A percentile compares a stretch with the other conserved stretches of the same genome.
These are phyloP conservation scores for Acrossocheilus wenchowensis DNA, from an alignment of 2,797 vertebrate species.

Conservation along the genomic window DNA sequence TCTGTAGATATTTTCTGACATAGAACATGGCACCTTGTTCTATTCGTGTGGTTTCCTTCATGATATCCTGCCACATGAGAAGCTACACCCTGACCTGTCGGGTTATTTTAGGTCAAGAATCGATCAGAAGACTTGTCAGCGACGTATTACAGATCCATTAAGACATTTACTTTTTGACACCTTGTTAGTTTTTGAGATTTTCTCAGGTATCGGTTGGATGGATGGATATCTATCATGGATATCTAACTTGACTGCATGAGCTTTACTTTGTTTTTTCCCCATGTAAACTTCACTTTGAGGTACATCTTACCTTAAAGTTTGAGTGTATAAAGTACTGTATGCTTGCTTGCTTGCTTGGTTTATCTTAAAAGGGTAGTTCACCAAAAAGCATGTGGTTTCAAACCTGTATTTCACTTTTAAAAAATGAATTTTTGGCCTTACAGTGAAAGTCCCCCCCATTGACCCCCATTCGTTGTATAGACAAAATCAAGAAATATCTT, in stretches of 20 bases:
- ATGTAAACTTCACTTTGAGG: neutral
- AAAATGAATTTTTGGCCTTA: neutral
- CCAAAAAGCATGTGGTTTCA: neutral
- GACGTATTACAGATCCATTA: neutral
- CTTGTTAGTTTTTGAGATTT: neutral
- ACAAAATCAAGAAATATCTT: neutral
- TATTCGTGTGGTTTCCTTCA: conserved; percentile 19
- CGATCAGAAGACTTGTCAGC: neutral
- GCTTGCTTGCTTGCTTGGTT: neutral
- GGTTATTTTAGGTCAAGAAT: conserved; percentile 13
- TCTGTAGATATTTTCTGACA: neutral
- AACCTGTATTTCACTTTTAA: neutral
- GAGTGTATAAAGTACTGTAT: neutral
- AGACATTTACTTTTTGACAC: neutral
- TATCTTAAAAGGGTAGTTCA: neutral
- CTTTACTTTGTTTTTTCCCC: neutral
- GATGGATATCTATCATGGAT: neutral
- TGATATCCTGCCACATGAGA: conserved; percentile 21
- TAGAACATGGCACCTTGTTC: neutral
- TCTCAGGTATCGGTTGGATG: neutral
- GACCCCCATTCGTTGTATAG: neutral
- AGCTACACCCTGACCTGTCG: conserved; percentile 17
- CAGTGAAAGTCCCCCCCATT: neutral
- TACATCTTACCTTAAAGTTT: neutral
- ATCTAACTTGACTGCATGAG: conserved; percentile 10